A percentile compares a stretch with the other conserved stretches of the same genome.
phyloP scores from a whole-genome alignment of 2,888 invertebrate species.

The Ditula angustiorana region DNA sequence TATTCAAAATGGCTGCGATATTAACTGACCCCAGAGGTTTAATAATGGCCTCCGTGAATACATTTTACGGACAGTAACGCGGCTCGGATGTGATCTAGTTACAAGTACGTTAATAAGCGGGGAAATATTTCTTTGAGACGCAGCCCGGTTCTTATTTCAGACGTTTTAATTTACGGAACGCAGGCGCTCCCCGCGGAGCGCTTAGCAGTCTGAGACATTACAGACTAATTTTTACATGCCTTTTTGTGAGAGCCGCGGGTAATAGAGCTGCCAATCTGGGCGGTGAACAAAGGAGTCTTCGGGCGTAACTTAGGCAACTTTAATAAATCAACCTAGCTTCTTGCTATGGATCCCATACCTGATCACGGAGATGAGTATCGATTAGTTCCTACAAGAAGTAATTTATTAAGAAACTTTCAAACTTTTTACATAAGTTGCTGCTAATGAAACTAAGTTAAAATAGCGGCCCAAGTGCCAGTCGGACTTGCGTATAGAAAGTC shows the following conservation, averaged over 20 bases:
- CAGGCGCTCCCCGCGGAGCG: constrained; percentile 69
- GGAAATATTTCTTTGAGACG: constrained; percentile 62
- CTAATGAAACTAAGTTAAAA: no score
- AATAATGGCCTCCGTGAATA: constrained; percentile 12
- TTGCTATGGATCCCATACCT: constrained; percentile 28
- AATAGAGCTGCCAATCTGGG: constrained; percentile 83
- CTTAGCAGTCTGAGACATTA: constrained; percentile 79
- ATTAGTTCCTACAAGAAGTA: constrained; percentile 4
- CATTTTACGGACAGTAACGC: constrained; percentile 8
- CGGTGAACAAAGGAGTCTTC: constrained; percentile 67
- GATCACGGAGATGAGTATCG: background rate
- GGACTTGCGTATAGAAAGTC: no score
- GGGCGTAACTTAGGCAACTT: constrained; percentile 63
- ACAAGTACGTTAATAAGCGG: constrained; percentile 44
- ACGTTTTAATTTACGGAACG: constrained; percentile 69
- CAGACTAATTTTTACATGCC: constrained; percentile 79
- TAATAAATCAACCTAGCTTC: constrained; percentile 58
- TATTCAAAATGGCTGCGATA: background rate
- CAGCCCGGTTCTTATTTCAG: constrained; percentile 68
- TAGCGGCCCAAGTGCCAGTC: no score
- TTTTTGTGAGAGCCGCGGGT: constrained; percentile 74
- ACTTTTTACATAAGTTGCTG: constrained; percentile 8
- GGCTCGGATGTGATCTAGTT: constrained; percentile 37
- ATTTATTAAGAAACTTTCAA: background rate
- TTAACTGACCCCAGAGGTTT: constrained; percentile 21